Conservation (phyloP, 2,888 invertebrate species). For the Rhodophaea formosa region DNA sequence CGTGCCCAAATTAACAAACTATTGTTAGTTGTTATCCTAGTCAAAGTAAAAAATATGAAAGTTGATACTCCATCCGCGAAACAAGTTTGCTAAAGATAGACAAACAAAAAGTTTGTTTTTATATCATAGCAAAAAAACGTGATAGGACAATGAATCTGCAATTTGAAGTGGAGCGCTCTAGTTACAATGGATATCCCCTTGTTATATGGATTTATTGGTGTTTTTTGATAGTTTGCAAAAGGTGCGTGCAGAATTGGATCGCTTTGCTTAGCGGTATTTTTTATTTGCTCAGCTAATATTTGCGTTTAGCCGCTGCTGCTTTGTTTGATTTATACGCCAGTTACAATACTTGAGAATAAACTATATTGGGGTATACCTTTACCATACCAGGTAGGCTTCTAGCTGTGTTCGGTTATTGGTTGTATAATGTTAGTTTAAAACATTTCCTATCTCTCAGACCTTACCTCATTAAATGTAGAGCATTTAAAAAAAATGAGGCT, state of each 20-base stretch:
- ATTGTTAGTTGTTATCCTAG: not conserved
- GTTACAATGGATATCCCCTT: slow-evolving; percentile 46
- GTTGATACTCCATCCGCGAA: slow-evolving; percentile 29
- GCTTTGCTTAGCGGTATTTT: not conserved
- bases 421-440: no score
- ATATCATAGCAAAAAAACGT: slow-evolving; percentile 49
- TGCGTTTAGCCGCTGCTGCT: not conserved
- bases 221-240: slow-evolving; percentile 12
- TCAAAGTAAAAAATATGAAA: slow-evolving; percentile 1
- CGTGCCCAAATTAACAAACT: not conserved
- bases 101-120: slow-evolving; percentile 59
- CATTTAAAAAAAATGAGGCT: no score
- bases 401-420: no score
- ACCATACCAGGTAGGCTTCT: no score
- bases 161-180: slow-evolving; percentile 54
- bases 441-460: no score
- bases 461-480: no score
- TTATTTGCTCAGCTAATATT: not conserved
- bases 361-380: no score
- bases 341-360: no score
- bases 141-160: slow-evolving; percentile 46
- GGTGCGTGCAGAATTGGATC: not conserved
- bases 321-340: not conserved
- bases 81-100: slow-evolving; percentile 47
- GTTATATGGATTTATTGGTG: slow-evolving; percentile 32